These are phyloP conservation scores for Chloroceryle amazona DNA, from an alignment of 2,797 vertebrate species.

Conservation along the genomic window DNA sequence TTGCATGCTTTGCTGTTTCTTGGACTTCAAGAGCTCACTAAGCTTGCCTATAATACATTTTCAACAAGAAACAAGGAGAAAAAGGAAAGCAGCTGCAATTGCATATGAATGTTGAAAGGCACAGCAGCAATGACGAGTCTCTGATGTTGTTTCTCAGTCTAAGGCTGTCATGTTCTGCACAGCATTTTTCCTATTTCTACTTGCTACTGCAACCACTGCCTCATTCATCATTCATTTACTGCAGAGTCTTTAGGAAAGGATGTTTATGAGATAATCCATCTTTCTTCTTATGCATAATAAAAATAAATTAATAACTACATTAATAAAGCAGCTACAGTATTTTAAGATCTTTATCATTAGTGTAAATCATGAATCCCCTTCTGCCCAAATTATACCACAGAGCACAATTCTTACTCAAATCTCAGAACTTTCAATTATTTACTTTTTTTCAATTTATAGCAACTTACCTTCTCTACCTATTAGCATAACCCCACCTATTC, in stretches of 20 bases:
- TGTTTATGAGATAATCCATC: neutral
- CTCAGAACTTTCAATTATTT: neutral
- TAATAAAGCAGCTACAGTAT: neutral
- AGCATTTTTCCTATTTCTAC: neutral
- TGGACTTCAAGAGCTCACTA: neutral
- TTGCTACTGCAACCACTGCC: neutral
- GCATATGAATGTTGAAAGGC: neutral
- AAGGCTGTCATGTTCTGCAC: neutral
- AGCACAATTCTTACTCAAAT: neutral
- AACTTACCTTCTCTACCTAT: neutral
- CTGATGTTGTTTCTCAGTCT: neutral
- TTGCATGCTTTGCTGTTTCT: neutral
- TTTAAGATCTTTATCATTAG: neutral
- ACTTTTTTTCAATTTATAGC: neutral
- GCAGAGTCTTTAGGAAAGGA: neutral
- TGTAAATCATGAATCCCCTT: neutral
- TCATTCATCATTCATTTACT: neutral
- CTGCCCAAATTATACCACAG: neutral
- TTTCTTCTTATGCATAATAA: slow-evolving; percentile 1
- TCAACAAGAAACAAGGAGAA: neutral
- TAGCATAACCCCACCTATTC: neutral
- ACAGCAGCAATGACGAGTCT: neutral
- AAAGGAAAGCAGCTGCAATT: neutral
- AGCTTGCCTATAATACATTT: neutral
- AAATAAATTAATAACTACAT: slow-evolving; percentile 3